These are phyloP conservation scores for Caenorhabditis uteleia DNA, from an alignment of 2,888 invertebrate genomes.

Conservation along the genomic window DNA sequence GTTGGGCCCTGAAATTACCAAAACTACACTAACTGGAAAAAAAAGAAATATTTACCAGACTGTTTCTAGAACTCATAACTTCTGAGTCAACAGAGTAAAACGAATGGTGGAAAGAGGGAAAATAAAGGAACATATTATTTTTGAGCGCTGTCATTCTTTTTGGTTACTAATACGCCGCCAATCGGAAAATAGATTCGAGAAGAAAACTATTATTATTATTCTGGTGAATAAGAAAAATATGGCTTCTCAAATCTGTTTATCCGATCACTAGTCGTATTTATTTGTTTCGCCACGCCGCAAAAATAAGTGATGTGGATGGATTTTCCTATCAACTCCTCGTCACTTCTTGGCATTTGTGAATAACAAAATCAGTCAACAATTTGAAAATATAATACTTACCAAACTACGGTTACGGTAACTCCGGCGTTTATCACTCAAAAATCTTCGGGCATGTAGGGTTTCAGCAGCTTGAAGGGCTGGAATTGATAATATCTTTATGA, in stretches of 20 bases:
- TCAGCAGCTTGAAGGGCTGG: conserved; percentile 42
- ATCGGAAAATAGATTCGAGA: too few species aligned
- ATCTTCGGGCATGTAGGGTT: conserved; percentile 29
- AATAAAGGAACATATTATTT: neutral
- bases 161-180: too few species aligned
- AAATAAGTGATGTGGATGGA: too few species aligned
- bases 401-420: conserved; percentile 50
- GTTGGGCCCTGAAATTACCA: conserved; percentile 68
- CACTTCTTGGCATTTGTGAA: too few species aligned
- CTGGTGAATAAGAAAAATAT: too few species aligned
- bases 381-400: conserved; percentile 19
- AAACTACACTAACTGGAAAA: neutral
- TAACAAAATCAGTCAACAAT: neutral
- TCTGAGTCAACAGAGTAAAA: neutral
- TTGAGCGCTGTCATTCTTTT: too few species aligned
- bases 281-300: too few species aligned
- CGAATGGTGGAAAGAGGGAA: neutral
- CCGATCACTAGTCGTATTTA: too few species aligned
- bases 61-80: neutral
- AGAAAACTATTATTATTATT: too few species aligned
- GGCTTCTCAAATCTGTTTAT: too few species aligned
- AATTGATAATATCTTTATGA: neutral
- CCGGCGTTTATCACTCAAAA: conserved; percentile 44
- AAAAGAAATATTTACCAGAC: neutral
- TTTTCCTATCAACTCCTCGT: too few species aligned